These are phyloP conservation scores for Ciconia nigra DNA, from an alignment of 2,797 vertebrate genomes.

Conservation along the genomic window DNA sequence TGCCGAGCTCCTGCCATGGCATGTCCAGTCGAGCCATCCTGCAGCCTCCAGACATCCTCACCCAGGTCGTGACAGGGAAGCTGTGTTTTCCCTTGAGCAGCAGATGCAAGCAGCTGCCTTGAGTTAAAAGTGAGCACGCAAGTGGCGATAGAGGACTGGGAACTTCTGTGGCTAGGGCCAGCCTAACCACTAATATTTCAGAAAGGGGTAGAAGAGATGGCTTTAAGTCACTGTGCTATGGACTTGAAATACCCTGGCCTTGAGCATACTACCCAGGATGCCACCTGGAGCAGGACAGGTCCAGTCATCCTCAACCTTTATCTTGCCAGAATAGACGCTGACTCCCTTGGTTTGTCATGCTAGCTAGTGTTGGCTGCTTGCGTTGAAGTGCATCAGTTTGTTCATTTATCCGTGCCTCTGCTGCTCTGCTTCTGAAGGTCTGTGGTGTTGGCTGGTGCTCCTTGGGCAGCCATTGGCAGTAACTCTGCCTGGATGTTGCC, in stretches of 20 bases:
- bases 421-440: background rate
- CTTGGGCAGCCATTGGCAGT: background rate
- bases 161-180: background rate
- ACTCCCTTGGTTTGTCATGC: background rate
- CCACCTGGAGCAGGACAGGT: background rate
- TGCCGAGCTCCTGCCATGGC: background rate
- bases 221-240: background rate
- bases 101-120: background rate
- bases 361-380: background rate
- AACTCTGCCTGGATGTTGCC: background rate
- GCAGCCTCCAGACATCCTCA: background rate
- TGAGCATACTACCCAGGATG: background rate
- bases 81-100: background rate
- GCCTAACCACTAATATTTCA: background rate
- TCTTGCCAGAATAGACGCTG: background rate
- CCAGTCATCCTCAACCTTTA: background rate
- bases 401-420: background rate
- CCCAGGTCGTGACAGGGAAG: background rate
- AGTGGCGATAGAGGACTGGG: background rate
- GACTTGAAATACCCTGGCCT: background rate
- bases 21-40: fast-evolving
- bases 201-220: background rate
- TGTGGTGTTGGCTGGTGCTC: background rate
- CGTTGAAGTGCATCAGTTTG: background rate
- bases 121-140: background rate